A percentile compares a stretch with the other conserved stretches of the same genome.
phyloP scores from a whole-genome alignment of 2,113 vertebrate species.

The Anguilla japonica region DNA sequence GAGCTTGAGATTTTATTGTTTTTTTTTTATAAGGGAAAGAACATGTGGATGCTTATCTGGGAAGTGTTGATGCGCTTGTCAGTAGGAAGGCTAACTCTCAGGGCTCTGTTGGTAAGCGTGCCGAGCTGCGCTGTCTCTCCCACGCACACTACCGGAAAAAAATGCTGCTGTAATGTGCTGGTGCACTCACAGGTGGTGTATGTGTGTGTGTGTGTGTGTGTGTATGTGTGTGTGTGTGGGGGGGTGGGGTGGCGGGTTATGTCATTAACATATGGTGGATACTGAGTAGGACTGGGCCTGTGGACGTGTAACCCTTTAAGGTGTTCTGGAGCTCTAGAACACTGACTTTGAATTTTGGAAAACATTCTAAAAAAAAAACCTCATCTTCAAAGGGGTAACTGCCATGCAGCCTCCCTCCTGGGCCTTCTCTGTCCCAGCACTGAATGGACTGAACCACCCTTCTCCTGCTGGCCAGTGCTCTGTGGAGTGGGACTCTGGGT shows the following conservation, averaged over 20 bases:
- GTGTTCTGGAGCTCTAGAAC: no score
- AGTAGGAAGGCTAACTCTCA: no score
- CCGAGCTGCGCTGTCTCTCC: no score
- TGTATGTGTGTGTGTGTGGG: no score
- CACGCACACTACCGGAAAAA: no score
- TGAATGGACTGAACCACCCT: no score
- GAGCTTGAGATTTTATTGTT: background rate
- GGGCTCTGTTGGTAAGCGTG: no score
- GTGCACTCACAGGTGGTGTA: no score
- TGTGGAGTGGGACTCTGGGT: conserved; percentile 25
- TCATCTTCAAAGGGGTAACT: background rate
- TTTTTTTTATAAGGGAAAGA: background rate
- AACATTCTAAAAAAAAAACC: no score
- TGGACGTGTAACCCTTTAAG: background rate
- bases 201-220: no score
- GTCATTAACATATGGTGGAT: background rate
- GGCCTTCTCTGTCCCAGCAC: background rate
- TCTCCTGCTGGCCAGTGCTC: background rate
- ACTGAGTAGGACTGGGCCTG: background rate
- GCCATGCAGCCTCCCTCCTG: background rate
- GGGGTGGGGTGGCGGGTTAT: background rate
- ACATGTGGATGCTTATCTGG: background rate
- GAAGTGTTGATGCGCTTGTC: background rate
- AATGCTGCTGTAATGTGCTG: no score
- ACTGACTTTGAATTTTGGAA: no score